Conservation (phyloP, 2,888 invertebrate species). For the Eurytoma californica region DNA sequence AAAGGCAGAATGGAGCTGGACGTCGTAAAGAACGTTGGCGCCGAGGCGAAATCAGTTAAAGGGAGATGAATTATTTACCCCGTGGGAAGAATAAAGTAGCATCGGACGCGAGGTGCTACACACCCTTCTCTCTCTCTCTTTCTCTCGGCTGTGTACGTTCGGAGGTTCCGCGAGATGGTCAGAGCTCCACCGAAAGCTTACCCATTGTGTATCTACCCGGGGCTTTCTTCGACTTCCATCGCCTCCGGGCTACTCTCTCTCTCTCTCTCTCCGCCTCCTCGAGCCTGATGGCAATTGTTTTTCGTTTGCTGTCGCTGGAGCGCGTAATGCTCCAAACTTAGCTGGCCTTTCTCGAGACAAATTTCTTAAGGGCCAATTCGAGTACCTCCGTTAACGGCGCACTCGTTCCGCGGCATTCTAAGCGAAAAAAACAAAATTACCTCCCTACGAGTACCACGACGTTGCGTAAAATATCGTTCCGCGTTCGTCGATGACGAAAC, state of each 20-base stretch:
- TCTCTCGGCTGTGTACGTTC: neutral
- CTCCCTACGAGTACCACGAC: neutral
- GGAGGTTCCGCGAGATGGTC: neutral
- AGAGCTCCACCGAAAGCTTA: conserved; percentile 21
- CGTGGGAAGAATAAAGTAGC: conserved; percentile 60
- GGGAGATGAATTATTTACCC: conserved; percentile 68
- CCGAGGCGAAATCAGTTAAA: conserved; percentile 66
- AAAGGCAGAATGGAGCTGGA: conserved; percentile 55
- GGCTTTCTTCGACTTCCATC: neutral
- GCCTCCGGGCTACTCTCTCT: neutral
- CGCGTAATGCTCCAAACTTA: conserved; percentile 7
- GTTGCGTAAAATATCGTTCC: neutral
- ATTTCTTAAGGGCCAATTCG: conserved; percentile 12
- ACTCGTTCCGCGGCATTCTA: conserved; percentile 11
- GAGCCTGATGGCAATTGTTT: conserved; percentile 17
- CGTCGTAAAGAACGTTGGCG: conserved; percentile 72
- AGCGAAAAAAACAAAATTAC: neutral
- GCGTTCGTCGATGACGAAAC: no score
- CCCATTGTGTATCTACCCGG: conserved; percentile 1
- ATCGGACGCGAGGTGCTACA: conserved; percentile 44
- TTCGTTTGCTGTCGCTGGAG: conserved; percentile 11
- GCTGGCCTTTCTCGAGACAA: conserved; percentile 1
- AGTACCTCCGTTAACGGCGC: neutral
- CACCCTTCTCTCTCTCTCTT: neutral
- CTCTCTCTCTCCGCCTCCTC: neutral